phyloP scores from a whole-genome alignment of 2,797 vertebrate species.

The Myripristis jacobus region DNA sequence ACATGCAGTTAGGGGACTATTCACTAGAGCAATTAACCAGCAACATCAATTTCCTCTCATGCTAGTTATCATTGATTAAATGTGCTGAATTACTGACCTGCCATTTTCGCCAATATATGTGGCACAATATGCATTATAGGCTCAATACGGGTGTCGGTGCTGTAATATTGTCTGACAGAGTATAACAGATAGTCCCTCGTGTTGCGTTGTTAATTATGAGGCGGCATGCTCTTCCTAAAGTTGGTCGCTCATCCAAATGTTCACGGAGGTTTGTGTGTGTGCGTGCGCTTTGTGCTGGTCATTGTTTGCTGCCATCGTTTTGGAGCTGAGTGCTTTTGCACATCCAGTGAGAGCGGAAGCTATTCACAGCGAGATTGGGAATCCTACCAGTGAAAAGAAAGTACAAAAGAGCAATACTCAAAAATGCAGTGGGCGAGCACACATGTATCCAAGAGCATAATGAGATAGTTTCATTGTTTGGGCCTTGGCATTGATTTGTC shows the following conservation, averaged over 20 bases:
- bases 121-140: slow-evolving; percentile 42
- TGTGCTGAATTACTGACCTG: slow-evolving; percentile 56
- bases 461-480: slow-evolving; percentile 79
- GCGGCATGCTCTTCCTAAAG: slow-evolving; percentile 70
- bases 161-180: slow-evolving; percentile 17
- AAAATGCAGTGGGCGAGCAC: slow-evolving; percentile 74
- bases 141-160: slow-evolving; percentile 38
- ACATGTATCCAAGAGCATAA: slow-evolving; percentile 76
- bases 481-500: slow-evolving; percentile 51
- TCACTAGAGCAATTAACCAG: slow-evolving; percentile 61
- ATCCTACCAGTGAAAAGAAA: slow-evolving; percentile 75
- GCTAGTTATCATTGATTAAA: slow-evolving; percentile 74
- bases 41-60: slow-evolving; percentile 69
- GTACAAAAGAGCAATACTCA: slow-evolving; percentile 78
- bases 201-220: slow-evolving; percentile 71
- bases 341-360: slow-evolving; percentile 70
- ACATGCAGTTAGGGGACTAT: neutral
- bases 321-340: slow-evolving; percentile 68
- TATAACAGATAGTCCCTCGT: slow-evolving; percentile 60
- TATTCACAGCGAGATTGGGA: slow-evolving; percentile 78
- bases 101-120: slow-evolving; percentile 18
- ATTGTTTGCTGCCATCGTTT: slow-evolving; percentile 81
- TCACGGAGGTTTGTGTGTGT: slow-evolving; percentile 70
- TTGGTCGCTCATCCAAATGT: slow-evolving; percentile 71
- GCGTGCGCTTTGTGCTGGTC: slow-evolving; percentile 73